phyloP scores from a whole-genome alignment of 2,888 invertebrate genomes.

The Metopia argyrocephala region DNA sequence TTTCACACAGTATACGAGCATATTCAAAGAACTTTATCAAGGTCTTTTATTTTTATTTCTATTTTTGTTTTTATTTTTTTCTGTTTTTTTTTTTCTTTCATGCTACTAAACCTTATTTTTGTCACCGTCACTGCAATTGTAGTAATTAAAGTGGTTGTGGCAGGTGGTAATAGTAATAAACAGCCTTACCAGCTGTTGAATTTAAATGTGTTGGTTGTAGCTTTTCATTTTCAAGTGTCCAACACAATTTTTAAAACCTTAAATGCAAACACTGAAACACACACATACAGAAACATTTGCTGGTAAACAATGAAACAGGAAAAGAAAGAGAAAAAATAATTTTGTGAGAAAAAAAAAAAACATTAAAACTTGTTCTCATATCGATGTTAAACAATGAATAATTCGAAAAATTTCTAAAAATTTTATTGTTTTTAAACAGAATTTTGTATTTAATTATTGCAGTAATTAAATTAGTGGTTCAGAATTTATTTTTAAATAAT shows the following conservation, averaged over 20 bases:
- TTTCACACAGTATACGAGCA: conserved; percentile 23
- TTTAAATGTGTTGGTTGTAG: conserved; percentile 19
- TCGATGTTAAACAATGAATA: too few species aligned
- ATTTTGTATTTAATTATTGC: too few species aligned
- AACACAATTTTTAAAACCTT: background rate
- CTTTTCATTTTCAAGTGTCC: conserved; percentile 8
- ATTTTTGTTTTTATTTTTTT: too few species aligned
- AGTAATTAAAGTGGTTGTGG: conserved; percentile 41
- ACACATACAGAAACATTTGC: too few species aligned
- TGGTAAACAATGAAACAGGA: too few species aligned
- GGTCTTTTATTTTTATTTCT: conserved; percentile 22
- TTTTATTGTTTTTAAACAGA: too few species aligned
- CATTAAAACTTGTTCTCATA: too few species aligned
- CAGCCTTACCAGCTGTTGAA: background rate
- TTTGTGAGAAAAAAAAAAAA: too few species aligned
- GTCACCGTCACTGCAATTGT: background rate
- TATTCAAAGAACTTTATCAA: conserved; percentile 43
- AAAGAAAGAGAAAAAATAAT: too few species aligned
- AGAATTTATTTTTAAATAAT: too few species aligned
- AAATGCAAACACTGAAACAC: background rate
- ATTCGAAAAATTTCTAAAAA: too few species aligned
- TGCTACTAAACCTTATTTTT: background rate
- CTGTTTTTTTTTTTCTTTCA: background rate
- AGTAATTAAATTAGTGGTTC: too few species aligned
- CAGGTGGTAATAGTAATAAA: background rate